Conservation (phyloP, 1,140 invertebrate genomes). For the Leptoteleia sp. region DNA sequence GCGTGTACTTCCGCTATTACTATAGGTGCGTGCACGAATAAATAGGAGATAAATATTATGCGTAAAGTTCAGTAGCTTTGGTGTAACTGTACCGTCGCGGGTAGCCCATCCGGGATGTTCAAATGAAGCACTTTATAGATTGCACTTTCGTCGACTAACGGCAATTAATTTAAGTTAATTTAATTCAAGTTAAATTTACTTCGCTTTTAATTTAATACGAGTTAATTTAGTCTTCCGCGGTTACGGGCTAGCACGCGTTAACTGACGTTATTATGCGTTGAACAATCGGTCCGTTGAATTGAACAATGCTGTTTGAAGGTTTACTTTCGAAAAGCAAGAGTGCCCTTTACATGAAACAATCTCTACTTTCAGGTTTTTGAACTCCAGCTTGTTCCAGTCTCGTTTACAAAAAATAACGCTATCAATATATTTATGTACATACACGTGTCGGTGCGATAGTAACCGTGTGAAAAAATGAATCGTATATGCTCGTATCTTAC, state of each 20-base stretch:
- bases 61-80: slow-evolving; percentile 49
- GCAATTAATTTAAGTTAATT: slow-evolving; percentile 10
- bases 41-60: slow-evolving; percentile 46
- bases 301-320: too few species aligned
- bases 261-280: too few species aligned
- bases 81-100: slow-evolving; percentile 48
- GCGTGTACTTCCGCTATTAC: slow-evolving; percentile 22
- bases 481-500: slow-evolving; percentile 50
- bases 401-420: slow-evolving; percentile 57
- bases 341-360: too few species aligned
- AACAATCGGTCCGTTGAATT: too few species aligned
- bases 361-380: too few species aligned
- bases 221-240: too few species aligned
- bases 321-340: too few species aligned
- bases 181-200: too few species aligned
- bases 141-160: slow-evolving; percentile 37
- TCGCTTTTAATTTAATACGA: too few species aligned
- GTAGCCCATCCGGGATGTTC: slow-evolving; percentile 35
- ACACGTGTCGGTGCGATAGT: slow-evolving; percentile 33
- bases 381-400: too few species aligned
- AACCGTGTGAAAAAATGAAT: slow-evolving; percentile 56
- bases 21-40: slow-evolving; percentile 32
- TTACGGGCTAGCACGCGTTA: too few species aligned
- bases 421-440: slow-evolving; percentile 52
- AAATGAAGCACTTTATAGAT: slow-evolving; percentile 44